Evolutionary conservation across 2,113 vertebrate species (phyloP).

Genomic region (Mus pahari): DNA sequence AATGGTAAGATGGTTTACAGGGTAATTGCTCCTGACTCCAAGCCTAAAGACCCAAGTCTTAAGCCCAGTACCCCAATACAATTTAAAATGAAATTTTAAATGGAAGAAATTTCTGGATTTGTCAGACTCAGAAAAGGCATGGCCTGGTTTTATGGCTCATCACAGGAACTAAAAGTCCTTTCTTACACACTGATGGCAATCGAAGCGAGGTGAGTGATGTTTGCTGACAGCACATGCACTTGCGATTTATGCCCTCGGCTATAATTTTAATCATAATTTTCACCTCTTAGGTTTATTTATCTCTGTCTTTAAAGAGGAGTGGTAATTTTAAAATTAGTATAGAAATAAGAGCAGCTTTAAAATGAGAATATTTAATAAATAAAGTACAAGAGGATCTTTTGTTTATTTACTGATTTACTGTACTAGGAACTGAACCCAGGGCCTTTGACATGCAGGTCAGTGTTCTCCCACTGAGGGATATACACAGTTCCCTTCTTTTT

Average conservation of each 20-base stretch:
- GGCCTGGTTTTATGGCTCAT: background rate
- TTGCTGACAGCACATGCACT: background rate
- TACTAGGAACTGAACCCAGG: background rate
- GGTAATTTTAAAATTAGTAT: background rate
- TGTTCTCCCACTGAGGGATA: background rate
- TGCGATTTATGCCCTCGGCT: background rate
- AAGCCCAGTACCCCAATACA: background rate
- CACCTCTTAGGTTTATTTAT: background rate
- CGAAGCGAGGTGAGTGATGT: background rate
- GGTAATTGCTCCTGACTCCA: background rate
- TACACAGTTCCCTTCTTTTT: background rate
- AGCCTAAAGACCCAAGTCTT: background rate
- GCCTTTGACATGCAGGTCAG: background rate
- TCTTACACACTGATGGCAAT: background rate
- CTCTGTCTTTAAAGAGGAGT: background rate
- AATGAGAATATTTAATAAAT: background rate
- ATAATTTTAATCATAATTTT: background rate
- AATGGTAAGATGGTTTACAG: no score
- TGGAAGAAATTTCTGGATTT: background rate
- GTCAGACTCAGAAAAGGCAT: background rate
- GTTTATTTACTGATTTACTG: background rate
- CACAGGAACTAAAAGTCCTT: background rate
- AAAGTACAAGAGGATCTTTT: background rate
- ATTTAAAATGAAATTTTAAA: background rate
- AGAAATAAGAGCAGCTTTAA: background rate